These are phyloP conservation scores for Agapetus fuscipes DNA, from an alignment of 2,888 invertebrate genomes.

Conservation along the genomic window DNA sequence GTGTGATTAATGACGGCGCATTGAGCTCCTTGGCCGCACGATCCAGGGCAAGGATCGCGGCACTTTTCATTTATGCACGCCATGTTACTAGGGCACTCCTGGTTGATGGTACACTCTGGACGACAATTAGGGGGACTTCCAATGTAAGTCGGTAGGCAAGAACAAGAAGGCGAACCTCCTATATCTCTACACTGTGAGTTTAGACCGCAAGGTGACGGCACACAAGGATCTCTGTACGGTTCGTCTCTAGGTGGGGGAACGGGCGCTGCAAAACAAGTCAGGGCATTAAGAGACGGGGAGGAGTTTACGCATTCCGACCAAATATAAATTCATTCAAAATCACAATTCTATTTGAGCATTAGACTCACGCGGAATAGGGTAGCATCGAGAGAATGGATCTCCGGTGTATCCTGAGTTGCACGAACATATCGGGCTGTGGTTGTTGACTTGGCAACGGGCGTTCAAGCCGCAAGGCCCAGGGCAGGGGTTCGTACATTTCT, in stretches of 20 bases:
- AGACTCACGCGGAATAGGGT: constrained; percentile 41
- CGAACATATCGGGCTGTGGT: constrained; percentile 64
- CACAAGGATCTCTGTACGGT: constrained; percentile 53
- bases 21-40: constrained; percentile 62
- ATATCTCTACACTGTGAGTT: constrained; percentile 63
- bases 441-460: constrained; percentile 57
- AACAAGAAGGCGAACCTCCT: constrained; percentile 58
- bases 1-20: constrained; percentile 68
- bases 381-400: constrained; percentile 60
- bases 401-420: constrained; percentile 58
- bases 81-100: constrained; percentile 60
- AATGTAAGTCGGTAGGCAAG: constrained; percentile 58
- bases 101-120: constrained; percentile 67
- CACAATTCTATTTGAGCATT: too few relatives aligned
- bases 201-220: constrained; percentile 71
- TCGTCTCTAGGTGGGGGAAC: constrained; percentile 28
- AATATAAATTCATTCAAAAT: too few relatives aligned
- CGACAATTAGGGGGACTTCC: constrained; percentile 70
- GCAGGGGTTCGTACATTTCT: constrained; percentile 62
- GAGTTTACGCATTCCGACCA: too few relatives aligned
- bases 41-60: constrained; percentile 65
- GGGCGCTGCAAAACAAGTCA: constrained; percentile 24
- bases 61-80: constrained; percentile 68
- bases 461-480: constrained; percentile 57
- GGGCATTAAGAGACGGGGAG: too few relatives aligned